Conservation (phyloP, 2,888 invertebrate genomes). For the Drepana falcataria region DNA sequence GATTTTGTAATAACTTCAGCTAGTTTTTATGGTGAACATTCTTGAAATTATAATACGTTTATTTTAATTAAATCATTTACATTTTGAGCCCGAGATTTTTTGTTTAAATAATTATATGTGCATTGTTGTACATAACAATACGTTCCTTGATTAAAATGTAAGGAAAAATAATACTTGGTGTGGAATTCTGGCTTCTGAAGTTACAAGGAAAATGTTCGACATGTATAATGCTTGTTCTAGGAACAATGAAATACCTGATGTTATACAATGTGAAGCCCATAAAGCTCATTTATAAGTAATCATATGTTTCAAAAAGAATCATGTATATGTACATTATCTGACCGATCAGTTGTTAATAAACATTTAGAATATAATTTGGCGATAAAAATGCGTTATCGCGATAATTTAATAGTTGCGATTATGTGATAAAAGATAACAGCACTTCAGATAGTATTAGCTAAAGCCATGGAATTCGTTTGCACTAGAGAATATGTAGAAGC, state of each 20-base stretch:
- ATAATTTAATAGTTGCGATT: constrained; percentile 23
- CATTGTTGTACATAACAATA: no score
- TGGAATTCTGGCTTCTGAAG: background rate
- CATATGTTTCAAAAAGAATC: no score
- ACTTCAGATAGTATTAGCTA: background rate
- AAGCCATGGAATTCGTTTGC: background rate
- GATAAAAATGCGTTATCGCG: constrained; percentile 17
- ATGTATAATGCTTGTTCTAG: background rate
- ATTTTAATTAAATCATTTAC: no score
- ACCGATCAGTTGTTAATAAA: background rate
- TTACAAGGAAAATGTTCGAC: background rate
- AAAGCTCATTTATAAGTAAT: no score
- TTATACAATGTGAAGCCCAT: no score
- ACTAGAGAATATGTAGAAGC: no score
- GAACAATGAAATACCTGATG: background rate
- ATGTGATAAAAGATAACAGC: constrained; percentile 13
- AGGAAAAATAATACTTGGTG: background rate
- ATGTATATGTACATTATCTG: background rate
- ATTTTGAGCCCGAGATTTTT: no score
- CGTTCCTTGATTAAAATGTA: no score
- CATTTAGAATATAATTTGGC: background rate
- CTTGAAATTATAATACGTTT: no score
- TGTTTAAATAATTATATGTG: no score
- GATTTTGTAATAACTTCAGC: no score
- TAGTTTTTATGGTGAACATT: no score